A percentile compares a stretch with the other conserved stretches of the same genome.
Conservation (phyloP, 1,140 invertebrate genomes). For the Macrostomum lignano region DNA sequence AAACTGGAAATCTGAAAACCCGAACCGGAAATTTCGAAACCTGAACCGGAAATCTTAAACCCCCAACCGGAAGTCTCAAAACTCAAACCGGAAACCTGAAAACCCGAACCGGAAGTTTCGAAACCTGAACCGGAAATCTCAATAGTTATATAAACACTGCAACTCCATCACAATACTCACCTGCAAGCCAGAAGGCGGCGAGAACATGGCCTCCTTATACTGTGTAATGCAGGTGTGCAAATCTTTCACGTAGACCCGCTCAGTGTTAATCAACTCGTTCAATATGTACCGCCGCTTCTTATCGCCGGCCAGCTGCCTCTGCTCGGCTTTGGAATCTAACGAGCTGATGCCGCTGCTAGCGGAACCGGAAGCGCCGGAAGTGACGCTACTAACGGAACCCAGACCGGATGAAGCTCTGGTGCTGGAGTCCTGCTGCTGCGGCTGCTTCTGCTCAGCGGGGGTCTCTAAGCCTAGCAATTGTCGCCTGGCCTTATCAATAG, state of each 20-base stretch:
- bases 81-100: too few species aligned
- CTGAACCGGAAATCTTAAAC: too few species aligned
- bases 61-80: too few species aligned
- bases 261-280: slow-evolving; percentile 82
- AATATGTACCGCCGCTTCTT: slow-evolving; percentile 52
- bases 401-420: slow-evolving; percentile 1
- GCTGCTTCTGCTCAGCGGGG: too few species aligned
- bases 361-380: not conserved
- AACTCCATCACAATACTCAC: not conserved
- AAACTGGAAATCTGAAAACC: too few species aligned
- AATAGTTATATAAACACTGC: too few species aligned
- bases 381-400: not conserved
- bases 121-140: too few species aligned
- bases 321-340: not conserved
- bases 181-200: not conserved
- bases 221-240: slow-evolving; percentile 61
- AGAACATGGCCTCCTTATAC: not conserved
- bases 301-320: not conserved
- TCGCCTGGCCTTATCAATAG: too few species aligned
- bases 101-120: too few species aligned
- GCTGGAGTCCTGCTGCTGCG: too few species aligned
- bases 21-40: too few species aligned
- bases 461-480: too few species aligned
- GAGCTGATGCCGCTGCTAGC: not conserved
- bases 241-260: slow-evolving; percentile 88